Evolutionary conservation across 2,888 invertebrate species (phyloP).

Genomic region (Siphlonurus alternatus): DNA sequence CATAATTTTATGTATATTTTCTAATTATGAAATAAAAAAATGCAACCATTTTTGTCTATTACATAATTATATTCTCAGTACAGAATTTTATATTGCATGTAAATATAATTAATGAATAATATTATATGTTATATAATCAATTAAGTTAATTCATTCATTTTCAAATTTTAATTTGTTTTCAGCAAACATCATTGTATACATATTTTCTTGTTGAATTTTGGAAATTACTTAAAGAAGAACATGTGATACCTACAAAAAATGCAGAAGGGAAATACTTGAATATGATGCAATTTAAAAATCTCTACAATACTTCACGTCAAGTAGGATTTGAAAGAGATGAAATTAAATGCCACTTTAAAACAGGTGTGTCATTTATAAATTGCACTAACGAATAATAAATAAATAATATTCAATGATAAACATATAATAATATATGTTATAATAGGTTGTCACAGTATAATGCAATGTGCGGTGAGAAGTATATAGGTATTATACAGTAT

Average conservation of each 20-base stretch:
- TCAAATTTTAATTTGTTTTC: slow-evolving; percentile 12
- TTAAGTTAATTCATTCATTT: not conserved
- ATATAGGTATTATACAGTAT: too few relatives aligned
- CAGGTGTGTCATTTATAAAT: slow-evolving; percentile 20
- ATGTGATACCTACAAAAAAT: slow-evolving; percentile 23
- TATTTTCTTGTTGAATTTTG: slow-evolving; percentile 29
- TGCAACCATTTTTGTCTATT: too few relatives aligned
- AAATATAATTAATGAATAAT: too few relatives aligned
- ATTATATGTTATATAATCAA: not conserved
- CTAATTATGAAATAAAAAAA: too few relatives aligned
- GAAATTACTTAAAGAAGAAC: slow-evolving; percentile 28
- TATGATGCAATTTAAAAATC: slow-evolving; percentile 30
- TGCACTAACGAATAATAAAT: too few relatives aligned
- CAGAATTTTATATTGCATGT: too few relatives aligned
- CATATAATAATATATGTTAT: too few relatives aligned
- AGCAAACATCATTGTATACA: slow-evolving; percentile 22
- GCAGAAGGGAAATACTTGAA: slow-evolving; percentile 27
- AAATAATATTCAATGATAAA: too few relatives aligned
- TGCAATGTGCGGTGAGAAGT: too few relatives aligned
- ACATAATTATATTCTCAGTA: too few relatives aligned
- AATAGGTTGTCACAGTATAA: too few relatives aligned
- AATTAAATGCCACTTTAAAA: slow-evolving; percentile 27
- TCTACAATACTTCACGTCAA: slow-evolving; percentile 33
- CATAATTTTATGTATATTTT: too few relatives aligned
- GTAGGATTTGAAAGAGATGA: slow-evolving; percentile 29